Base-by-base conservation (phyloP, 2,113 vertebrate species). In the Myiopsitta monachus region DNA sequence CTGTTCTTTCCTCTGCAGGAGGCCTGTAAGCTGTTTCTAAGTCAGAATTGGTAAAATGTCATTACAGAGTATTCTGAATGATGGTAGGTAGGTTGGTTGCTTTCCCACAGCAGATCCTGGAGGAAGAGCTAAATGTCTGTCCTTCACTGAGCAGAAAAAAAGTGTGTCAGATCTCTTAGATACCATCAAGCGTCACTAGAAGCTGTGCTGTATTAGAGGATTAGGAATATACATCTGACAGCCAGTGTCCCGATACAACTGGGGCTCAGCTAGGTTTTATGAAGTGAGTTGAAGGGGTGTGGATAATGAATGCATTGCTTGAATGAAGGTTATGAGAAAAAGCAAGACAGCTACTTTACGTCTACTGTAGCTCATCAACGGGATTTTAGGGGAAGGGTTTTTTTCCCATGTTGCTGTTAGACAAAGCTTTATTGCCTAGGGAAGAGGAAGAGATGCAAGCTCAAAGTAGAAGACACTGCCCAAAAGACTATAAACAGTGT, bases 41-140 rank as follows among this genome's bases (percentile, higher is more conserved):
- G 54, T 49, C 90, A 83, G 74, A 85, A 63, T 18, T 49, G 68
- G 28, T 81, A 72, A 96, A 96, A 83, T 43, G 70, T 59, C 86
- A 62, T 88, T 91, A 28, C 1, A 8, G 54, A 79, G 5, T 46
- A 80, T 87, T 72, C 73, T 93, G 76, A 76, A 52, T 73, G 51
- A n/a, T 85, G 36, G 62, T 44, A 44, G 33, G 36, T 77, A 83
- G 33, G 70, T 61, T 68, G 30, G 63, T 55, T 61, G 30, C 51
- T 87, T 87, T 61, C 81, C 92, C 77, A 52, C 63, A 95, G 67
- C 74, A 89, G 55, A 59, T 87, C 83, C n/a, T 81, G 64, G 75
- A 87, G 72, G 51, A 91, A 95, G 39, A 84, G 27, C 46, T 54
- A 55, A 88, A 51, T 26, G 24, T 59, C 55, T 81, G 4, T 83